phyloP scores from a whole-genome alignment of 2,113 vertebrate species.

The Prionailurus viverrinus region DNA sequence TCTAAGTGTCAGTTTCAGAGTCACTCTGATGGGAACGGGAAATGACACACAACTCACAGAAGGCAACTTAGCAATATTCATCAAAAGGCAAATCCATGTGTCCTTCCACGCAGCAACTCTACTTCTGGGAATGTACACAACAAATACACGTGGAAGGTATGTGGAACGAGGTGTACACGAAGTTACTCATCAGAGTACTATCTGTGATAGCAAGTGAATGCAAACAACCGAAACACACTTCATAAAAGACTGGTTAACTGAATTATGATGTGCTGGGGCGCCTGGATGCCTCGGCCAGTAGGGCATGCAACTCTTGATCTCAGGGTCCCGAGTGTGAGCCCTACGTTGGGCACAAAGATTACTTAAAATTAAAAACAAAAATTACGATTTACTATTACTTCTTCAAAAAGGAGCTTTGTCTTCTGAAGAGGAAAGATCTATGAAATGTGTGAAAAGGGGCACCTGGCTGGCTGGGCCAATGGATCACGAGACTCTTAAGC shows the following conservation, averaged over 20 bases:
- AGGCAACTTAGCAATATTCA: neutral
- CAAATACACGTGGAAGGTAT: neutral
- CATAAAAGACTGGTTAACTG: neutral
- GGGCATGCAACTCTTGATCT: neutral
- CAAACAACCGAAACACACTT: neutral
- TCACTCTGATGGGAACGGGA: neutral
- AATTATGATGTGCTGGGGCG: neutral
- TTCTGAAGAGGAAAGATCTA: neutral
- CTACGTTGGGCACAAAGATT: neutral
- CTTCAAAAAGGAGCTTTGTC: neutral
- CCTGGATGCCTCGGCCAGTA: neutral
- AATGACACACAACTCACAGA: neutral
- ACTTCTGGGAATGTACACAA: neutral
- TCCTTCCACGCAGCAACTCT: neutral
- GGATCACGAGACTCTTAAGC: neutral
- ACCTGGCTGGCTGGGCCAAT: neutral
- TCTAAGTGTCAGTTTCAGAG: neutral
- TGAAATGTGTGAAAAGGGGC: neutral
- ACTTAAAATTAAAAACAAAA: neutral
- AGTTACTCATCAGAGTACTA: neutral
- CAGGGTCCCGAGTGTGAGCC: neutral
- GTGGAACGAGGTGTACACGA: neutral
- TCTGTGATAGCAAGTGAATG: neutral
- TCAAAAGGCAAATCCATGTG: neutral
- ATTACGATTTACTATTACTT: neutral